These are phyloP conservation scores for Mormyrus lacerda DNA, from an alignment of 2,113 vertebrate genomes.

Conservation along the genomic window DNA sequence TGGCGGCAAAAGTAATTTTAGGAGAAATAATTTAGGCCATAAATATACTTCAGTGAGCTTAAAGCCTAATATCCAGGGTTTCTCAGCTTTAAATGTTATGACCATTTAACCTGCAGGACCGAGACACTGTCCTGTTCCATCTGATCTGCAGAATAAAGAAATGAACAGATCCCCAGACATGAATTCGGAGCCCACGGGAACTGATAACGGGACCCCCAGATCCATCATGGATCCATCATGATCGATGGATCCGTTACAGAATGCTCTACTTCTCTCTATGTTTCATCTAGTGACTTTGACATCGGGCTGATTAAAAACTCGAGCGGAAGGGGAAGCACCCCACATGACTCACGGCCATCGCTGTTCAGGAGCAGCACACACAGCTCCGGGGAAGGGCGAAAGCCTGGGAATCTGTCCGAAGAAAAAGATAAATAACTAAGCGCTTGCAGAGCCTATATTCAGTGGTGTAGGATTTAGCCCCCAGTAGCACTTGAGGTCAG, in stretches of 20 bases:
- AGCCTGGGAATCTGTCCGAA: neutral
- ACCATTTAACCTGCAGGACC: neutral
- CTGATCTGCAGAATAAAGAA: neutral
- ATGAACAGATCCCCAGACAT: neutral
- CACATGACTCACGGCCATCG: neutral
- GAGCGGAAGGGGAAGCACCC: neutral
- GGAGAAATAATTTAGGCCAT: neutral
- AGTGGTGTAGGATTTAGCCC: neutral
- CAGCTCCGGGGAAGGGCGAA: neutral
- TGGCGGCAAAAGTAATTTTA: neutral
- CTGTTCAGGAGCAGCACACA: neutral
- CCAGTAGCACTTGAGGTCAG: neutral
- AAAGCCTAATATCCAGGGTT: neutral
- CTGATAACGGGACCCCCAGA: neutral
- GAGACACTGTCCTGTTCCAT: neutral
- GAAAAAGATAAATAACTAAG: neutral
- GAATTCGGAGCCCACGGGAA: neutral
- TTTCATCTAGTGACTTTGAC: neutral
- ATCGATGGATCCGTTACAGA: neutral
- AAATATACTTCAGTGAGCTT: neutral
- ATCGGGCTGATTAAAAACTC: neutral
- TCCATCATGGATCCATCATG: neutral
- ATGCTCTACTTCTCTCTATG: neutral
- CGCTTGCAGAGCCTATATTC: neutral
- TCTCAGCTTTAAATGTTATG: neutral